Base-by-base conservation (phyloP, 2,797 vertebrate genomes). In the Pangasius krempfi region DNA sequence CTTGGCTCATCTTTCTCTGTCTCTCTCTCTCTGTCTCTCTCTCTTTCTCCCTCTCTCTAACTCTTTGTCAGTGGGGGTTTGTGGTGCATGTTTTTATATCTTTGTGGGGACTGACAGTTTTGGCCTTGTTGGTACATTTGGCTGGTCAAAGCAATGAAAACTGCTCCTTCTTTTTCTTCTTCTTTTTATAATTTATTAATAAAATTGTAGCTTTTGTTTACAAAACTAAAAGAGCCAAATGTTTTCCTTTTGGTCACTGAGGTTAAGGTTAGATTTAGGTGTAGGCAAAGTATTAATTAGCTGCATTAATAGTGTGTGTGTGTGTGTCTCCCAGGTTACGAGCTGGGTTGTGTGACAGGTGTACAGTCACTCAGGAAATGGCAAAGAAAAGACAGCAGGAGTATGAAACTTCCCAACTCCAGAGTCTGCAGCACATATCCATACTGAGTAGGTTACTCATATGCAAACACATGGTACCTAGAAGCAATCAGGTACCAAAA, bases 341-440 rank as follows among this genome's bases (percentile, higher is more conserved):
- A 91, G 98, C 98, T 0, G 98, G 98, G 7, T 96, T 99, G 78
- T 99, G 98, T 3, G 98, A 99, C 94, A 96, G 98, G 88, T 99
- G 98, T 90, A 97, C 97, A 56, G 98, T 99, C 70, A 99, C 98
- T 12, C 98, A 99, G 94, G 98, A 99, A 56, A 94, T 99, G 50
- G 97, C 97, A 2, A 97, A 97, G 89, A 98, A 97, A 91, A 96
- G 95, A 90, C 98, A 99, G 90, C 97, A 97, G 68, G 97, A 99
- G 40, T 98, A 96, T 0, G 98, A 99, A 92, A 95, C 90, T 1
- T 95, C 96, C 0, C 97, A 97, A 81, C 95, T 99, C 12, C 97
- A 99, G 93, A 98, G 95, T 89, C 95, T 99, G 47, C 98, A 98
- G 90, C 98, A 97, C 88, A 96, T 99, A 93, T 97, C 98, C 81